Percentiles rank a stretch among this genome's conserved stretches.
phyloP scores from a whole-genome alignment of 2,113 vertebrate species.

The Hypocryptadius cinnamomeus region DNA sequence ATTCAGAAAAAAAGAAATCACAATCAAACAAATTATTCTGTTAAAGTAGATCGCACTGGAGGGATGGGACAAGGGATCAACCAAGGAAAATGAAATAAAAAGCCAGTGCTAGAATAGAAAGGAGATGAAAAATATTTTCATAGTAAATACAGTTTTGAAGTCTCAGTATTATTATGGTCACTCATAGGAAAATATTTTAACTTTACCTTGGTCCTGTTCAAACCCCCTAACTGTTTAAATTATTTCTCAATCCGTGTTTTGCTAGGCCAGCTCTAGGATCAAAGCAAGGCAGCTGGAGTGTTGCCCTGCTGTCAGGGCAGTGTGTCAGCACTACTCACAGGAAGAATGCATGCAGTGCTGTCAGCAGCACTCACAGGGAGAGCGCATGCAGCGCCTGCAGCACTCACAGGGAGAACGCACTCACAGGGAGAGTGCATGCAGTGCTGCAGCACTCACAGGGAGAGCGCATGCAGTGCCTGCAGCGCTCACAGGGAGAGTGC shows the following conservation, averaged over 20 bases:
- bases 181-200: background rate
- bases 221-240: background rate
- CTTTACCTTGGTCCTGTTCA: background rate
- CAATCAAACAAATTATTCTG: background rate
- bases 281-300: background rate
- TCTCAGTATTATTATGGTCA: background rate
- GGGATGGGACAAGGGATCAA: rapidly evolving
- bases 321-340: no score
- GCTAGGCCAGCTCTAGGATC: background rate
- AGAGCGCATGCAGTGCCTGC: no score
- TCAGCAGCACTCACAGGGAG: no score
- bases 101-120: background rate
- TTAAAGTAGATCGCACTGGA: background rate
- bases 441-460: no score
- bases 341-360: no score
- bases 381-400: no score
- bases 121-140: background rate
- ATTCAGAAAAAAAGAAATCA: background rate
- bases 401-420: no score
- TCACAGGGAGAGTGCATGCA: no score
- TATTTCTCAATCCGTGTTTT: background rate
- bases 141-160: background rate
- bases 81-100: background rate
- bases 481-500: no score
- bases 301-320: background rate